These are phyloP conservation scores for Oscheius sp. DNA, from an alignment of 1,140 invertebrate genomes.

Conservation along the genomic window DNA sequence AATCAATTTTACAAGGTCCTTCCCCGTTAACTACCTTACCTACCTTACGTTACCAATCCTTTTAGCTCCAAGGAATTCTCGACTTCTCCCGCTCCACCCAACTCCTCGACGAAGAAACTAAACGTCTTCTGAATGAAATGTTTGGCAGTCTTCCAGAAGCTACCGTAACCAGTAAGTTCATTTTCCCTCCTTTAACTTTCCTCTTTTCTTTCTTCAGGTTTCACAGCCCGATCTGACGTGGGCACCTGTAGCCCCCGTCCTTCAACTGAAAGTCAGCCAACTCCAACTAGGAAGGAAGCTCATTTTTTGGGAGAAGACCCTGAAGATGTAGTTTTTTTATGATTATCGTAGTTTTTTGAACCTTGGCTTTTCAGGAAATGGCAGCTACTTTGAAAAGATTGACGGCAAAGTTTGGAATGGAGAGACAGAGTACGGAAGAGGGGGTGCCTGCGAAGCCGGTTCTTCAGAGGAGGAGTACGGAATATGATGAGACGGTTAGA, in stretches of 20 bases:
- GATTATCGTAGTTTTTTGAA: not conserved
- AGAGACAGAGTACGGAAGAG: not conserved
- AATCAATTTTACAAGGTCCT: too few relatives aligned
- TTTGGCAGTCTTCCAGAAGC: not conserved
- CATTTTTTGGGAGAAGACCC: not conserved
- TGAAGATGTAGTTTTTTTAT: not conserved
- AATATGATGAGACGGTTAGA: slow-evolving; percentile 10
- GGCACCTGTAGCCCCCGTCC: not conserved
- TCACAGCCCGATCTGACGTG: slow-evolving; percentile 7
- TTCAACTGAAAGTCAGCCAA: not conserved
- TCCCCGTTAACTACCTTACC: too few relatives aligned
- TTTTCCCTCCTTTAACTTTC: not conserved
- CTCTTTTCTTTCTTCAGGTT: not conserved
- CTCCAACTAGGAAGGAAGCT: not conserved
- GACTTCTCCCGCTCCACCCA: slow-evolving; percentile 3
- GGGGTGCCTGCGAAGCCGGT: not conserved
- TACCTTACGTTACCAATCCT: too few relatives aligned
- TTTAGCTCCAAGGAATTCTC: slow-evolving; percentile 11
- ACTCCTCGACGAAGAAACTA: not conserved
- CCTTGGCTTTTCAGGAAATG: not conserved
- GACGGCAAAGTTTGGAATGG: slow-evolving; percentile 7
- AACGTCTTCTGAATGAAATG: not conserved
- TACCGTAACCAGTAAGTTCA: slow-evolving; percentile 2
- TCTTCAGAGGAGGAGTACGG: slow-evolving; percentile 4
- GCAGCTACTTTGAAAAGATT: not conserved